These are phyloP conservation scores for Pseudopodoces humilis DNA, from an alignment of 2,113 vertebrate species.

Conservation along the genomic window DNA sequence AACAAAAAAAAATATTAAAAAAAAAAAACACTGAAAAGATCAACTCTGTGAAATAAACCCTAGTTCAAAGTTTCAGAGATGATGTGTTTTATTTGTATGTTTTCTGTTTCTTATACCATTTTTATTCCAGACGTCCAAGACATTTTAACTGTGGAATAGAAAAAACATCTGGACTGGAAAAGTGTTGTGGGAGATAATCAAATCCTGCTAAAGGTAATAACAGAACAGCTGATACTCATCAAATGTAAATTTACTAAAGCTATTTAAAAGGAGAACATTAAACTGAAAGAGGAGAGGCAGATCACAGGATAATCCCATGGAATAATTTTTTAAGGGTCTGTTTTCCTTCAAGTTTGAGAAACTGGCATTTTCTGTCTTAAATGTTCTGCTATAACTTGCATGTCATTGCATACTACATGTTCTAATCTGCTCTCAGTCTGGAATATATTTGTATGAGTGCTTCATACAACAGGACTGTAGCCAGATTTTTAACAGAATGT, in stretches of 20 bases:
- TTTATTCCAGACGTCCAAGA: not conserved
- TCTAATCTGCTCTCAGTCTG: not conserved
- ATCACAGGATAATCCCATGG: not conserved
- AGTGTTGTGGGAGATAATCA: not conserved
- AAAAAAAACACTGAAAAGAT: not conserved
- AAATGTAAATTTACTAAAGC: constrained; percentile 8
- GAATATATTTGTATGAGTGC: not conserved
- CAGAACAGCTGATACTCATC: not conserved
- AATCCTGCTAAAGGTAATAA: not conserved
- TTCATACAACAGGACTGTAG: not conserved
- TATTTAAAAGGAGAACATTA: constrained; percentile 12
- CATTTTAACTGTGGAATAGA: not conserved
- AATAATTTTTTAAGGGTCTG: not conserved
- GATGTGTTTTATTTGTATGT: not conserved
- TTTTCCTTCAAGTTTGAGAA: not conserved
- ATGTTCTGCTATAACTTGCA: not conserved
- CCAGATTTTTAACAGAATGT: not conserved
- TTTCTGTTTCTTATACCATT: not conserved
- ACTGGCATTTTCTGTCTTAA: not conserved
- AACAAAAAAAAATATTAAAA: not conserved
- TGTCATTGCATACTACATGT: not conserved
- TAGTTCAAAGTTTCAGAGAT: not conserved
- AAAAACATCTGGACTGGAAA: constrained; percentile 4
- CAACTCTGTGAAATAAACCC: not conserved
- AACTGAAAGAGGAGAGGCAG: not conserved